A percentile compares a stretch with the other conserved stretches of the same genome.
Conservation (phyloP, 2,113 vertebrate genomes). For the Podilymbus podiceps region DNA sequence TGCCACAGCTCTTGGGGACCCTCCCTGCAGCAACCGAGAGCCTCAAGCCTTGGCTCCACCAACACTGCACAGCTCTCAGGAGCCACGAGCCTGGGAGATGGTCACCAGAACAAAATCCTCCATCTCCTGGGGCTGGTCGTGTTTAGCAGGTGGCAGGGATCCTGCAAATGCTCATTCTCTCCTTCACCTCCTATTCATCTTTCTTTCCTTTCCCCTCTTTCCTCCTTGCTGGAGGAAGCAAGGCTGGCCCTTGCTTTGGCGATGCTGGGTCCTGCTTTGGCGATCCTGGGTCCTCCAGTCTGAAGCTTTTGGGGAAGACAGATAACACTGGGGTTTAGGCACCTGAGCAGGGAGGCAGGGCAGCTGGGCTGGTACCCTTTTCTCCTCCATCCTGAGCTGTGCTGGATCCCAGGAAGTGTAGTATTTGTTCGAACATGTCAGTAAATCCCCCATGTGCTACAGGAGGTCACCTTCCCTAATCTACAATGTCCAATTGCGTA, state of each 20-base stretch:
- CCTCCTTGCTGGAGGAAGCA: background rate
- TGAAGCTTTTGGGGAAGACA: background rate
- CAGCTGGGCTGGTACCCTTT: background rate
- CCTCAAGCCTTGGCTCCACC: background rate
- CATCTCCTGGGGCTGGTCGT: background rate
- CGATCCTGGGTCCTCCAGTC: background rate
- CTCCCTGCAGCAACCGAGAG: background rate
- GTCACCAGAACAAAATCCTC: background rate
- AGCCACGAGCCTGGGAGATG: background rate
- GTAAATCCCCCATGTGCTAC: slow-evolving; percentile 33
- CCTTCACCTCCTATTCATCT: background rate
- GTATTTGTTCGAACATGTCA: background rate
- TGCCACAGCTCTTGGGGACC: background rate
- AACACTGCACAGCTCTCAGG: background rate
- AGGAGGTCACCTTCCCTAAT: slow-evolving; percentile 64
- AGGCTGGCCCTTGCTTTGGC: background rate
- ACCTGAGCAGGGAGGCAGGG: background rate
- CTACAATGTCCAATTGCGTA: slow-evolving; percentile 39
- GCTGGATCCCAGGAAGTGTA: background rate
- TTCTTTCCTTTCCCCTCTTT: background rate
- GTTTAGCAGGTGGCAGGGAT: background rate
- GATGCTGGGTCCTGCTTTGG: background rate
- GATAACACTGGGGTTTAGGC: background rate
- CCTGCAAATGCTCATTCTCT: background rate
- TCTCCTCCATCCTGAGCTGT: background rate